Evolutionary conservation across 2,888 invertebrate genomes (phyloP).

Genomic region (Nudaria mundana): DNA sequence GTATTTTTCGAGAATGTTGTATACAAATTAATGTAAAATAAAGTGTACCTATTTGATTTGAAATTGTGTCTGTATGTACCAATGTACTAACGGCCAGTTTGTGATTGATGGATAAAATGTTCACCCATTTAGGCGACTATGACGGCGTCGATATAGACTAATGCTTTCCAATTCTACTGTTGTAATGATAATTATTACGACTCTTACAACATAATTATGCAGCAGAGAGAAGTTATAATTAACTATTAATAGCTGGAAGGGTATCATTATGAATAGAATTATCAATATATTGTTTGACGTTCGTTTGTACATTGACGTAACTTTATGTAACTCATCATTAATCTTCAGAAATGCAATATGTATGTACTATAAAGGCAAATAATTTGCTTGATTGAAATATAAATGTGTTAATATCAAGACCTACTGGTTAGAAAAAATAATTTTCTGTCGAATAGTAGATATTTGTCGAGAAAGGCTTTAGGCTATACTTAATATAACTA

Average conservation of each 20-base stretch:
- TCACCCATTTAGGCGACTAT: slow-evolving; percentile 45
- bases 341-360: too few species aligned
- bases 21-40: too few species aligned
- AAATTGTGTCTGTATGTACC: slow-evolving; percentile 38
- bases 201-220: slow-evolving; percentile 18
- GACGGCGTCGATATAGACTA: slow-evolving; percentile 33
- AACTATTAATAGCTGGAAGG: slow-evolving; percentile 3
- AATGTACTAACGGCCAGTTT: slow-evolving; percentile 41
- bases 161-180: slow-evolving; percentile 44
- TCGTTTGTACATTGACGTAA: slow-evolving; percentile 23
- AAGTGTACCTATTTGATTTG: too few species aligned
- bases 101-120: slow-evolving; percentile 52
- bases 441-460: too few species aligned
- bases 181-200: slow-evolving; percentile 19
- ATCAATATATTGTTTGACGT: slow-evolving; percentile 1
- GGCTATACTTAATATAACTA: too few species aligned
- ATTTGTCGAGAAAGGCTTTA: too few species aligned
- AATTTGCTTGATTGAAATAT: too few species aligned
- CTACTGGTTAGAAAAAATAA: too few species aligned
- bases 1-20: too few species aligned
- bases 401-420: too few species aligned
- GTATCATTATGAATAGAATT: slow-evolving; percentile 11
- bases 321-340: slow-evolving; percentile 6
- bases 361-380: too few species aligned
- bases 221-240: slow-evolving; percentile 9